Base-by-base conservation (phyloP, 1,140 invertebrate species). In the Idris sp. region DNA sequence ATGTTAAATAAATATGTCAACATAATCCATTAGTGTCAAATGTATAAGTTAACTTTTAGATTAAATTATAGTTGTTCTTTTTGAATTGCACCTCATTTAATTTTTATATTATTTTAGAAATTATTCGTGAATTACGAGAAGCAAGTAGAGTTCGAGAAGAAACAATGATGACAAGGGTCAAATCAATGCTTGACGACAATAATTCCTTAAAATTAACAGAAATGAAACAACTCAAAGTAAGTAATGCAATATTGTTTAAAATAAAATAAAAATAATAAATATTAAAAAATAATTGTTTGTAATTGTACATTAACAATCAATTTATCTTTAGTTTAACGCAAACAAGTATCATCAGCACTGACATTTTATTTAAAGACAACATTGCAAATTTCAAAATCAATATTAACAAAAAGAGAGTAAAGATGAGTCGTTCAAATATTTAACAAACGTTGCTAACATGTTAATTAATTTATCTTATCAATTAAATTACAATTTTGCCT, bases 101-200 rank as follows among this genome's bases (percentile, higher is more conserved):
- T 26, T 0, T 28, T 53, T 64, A 11, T 44, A 51, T 72, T 68
- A n/a, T 41, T 71, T 75, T 85, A 76, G 93, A 94, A 84, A 87
- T 94, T 68, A 92, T 94, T 51, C 88, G 92, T 4, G 93, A 94
- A 84, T 92, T 94, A 4, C 86, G 92, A 59, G 92, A 94, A 79
- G 92, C 93, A 10, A 91, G 92, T 1, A 89, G 91, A 59, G 86
- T 92, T 1, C 87, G 92, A 10, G 92, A 94, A 74, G 93, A 94
- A 80, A 91, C 91, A 6, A 85, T 94, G 58, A 80, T 91, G 13
- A 86, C 88, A 56, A 87, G 89, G 71, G 88, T 92, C 6, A 90
- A 90, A 62, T 86, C 89, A 26, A 88, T 91, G 82, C 85, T 92
- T 7, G 90, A 92, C 36, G 90, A 91, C 35, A 88, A 89, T 22